Evolutionary conservation across 2,113 vertebrate species (phyloP), one percentile per base, ranked within the genome.

Genomic region (Xenotilapia caudafasciata): DNA sequence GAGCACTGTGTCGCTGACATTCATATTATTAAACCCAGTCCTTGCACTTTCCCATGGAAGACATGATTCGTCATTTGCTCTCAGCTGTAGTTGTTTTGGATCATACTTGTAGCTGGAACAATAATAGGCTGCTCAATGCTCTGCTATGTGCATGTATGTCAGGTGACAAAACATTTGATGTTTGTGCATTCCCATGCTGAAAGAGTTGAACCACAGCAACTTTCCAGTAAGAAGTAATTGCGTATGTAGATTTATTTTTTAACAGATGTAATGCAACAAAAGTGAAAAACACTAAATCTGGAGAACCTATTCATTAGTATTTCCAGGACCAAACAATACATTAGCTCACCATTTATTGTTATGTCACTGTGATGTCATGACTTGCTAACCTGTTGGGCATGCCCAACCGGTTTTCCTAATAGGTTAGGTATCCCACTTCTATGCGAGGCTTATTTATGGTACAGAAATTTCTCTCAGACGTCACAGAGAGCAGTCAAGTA

Each of bases 271-370:
- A 45, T 26, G 13, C 21, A 45, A 26, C 21, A 45, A 26, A 45
- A 45, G 21, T 0, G 0, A 73, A 10, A 14, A 1, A 26, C 0
- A 12, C 10, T 28, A 49, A 77, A 77, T 77, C 9, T 49, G 26
- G 23, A 31, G 6, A 49, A 49, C 23, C 9, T 31, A 49, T n/a
- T 77, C 15, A 77, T 47, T 28, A 49, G 14, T 49, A 75, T 49
- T 75, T 65, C 60, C 33, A 12, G 19, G 31, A n/a, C 19, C 6
- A n/a, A 65, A 38, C 60, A 65, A 12, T 38, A 38, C 26, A 75
- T 47, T 45, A 19, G 23, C 42, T 31, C 45, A 11, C 9, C 26
- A 4, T 82, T 62, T 82, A 82, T 23, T 47, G 1, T 53, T 35
- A 4, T 33, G n/a, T 56, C 60, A 89, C 14, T 33, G 19, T 70